Evolutionary conservation across 2,888 invertebrate species (phyloP).

Genomic region (Glaucopsyche alexis): DNA sequence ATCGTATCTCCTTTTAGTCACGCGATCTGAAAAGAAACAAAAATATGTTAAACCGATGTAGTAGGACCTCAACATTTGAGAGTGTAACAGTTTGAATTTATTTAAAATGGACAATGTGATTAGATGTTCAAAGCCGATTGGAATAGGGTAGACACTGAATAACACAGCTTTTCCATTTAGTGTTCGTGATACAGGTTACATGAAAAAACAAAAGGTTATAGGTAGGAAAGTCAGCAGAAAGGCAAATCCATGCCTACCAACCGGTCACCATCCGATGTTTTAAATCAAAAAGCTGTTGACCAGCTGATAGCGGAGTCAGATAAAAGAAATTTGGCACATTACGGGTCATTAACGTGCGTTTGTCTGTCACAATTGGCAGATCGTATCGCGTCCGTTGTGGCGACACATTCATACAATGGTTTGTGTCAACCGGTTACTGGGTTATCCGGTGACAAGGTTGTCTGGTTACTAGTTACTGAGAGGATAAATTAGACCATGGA

Average conservation of each 20-base stretch:
- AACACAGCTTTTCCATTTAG: too few relatives aligned
- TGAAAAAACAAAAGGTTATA: too few relatives aligned
- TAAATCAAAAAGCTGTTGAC: not conserved
- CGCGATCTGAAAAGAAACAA: conserved; percentile 60
- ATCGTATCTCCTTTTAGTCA: conserved; percentile 42
- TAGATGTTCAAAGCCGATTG: too few relatives aligned
- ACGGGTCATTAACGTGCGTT: conserved; percentile 23
- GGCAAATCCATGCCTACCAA: too few relatives aligned
- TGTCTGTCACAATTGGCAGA: conserved; percentile 25
- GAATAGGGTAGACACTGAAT: too few relatives aligned
- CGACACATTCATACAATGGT: conserved; percentile 3
- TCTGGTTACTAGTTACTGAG: not conserved
- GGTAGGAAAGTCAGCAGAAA: too few relatives aligned
- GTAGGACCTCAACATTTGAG: not conserved
- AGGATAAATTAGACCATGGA: not conserved
- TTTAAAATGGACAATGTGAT: too few relatives aligned
- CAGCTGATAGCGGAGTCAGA: not conserved
- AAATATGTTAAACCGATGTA: not conserved
- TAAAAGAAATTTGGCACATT: conserved; percentile 7
- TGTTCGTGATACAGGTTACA: too few relatives aligned
- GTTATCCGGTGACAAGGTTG: conserved; percentile 20
- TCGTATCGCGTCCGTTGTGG: conserved; percentile 30
- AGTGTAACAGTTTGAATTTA: too few relatives aligned
- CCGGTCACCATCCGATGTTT: not conserved
- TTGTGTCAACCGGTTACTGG: conserved; percentile 16